phyloP scores from a whole-genome alignment of 1,140 invertebrate species.

The Metaphire vulgaris region DNA sequence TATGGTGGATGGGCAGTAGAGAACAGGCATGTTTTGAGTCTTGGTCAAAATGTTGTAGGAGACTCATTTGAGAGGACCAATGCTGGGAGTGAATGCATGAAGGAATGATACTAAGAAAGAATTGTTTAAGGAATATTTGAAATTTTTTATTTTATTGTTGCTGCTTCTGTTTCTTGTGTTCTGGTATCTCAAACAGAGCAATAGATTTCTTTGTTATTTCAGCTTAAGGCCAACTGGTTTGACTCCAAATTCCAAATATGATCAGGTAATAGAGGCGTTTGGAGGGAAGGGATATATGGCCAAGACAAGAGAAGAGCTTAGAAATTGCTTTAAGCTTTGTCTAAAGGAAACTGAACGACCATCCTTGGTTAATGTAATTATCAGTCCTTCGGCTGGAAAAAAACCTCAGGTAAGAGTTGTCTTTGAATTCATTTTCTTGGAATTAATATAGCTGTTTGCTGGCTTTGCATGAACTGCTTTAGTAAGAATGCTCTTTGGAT shows the following conservation, averaged over 20 bases:
- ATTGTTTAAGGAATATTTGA: too few relatives aligned
- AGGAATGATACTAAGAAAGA: too few relatives aligned
- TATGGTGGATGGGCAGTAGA: too few relatives aligned
- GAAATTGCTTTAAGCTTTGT: slow-evolving; percentile 62
- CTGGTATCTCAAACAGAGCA: too few relatives aligned
- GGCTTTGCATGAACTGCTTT: too few relatives aligned
- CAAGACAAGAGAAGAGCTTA: slow-evolving; percentile 66
- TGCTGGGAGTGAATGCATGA: too few relatives aligned
- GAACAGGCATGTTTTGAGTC: too few relatives aligned
- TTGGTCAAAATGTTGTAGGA: too few relatives aligned
- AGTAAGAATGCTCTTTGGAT: too few relatives aligned
- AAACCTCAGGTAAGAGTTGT: slow-evolving; percentile 66
- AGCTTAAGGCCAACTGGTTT: slow-evolving; percentile 76
- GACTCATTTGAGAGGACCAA: too few relatives aligned
- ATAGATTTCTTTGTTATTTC: slow-evolving; percentile 44
- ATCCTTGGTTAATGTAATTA: slow-evolving; percentile 82
- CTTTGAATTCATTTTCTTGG: neutral
- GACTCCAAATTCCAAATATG: slow-evolving; percentile 71
- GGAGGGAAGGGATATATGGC: slow-evolving; percentile 72
- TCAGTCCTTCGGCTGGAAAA: slow-evolving; percentile 75
- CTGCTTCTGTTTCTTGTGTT: too few relatives aligned
- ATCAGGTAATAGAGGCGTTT: slow-evolving; percentile 81
- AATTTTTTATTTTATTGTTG: too few relatives aligned
- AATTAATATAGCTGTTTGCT: neutral
- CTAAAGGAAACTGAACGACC: slow-evolving; percentile 64